These are phyloP conservation scores for Drosophila acutilabella DNA, from an alignment of 2,888 invertebrate species.

Conservation along the genomic window DNA sequence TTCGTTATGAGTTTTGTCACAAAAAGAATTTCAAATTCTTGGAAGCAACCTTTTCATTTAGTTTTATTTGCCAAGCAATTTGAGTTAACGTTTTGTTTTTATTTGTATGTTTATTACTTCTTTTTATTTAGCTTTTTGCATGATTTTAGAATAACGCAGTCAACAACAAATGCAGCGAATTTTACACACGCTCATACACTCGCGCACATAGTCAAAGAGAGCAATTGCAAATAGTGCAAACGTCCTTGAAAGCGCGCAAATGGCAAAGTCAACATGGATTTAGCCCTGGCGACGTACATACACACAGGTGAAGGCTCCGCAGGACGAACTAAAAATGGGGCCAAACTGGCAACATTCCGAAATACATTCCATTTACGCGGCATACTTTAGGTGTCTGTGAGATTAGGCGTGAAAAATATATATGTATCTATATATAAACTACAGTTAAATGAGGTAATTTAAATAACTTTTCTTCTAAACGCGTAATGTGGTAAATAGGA, in stretches of 20 bases:
- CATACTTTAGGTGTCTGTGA: neutral
- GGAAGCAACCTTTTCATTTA: constrained; percentile 34
- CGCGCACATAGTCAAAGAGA: constrained; percentile 47
- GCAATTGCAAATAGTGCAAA: constrained; percentile 73
- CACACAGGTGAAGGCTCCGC: constrained; percentile 63
- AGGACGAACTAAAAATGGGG: constrained; percentile 40
- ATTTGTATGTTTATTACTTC: constrained; percentile 15
- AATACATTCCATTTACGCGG: constrained; percentile 4
- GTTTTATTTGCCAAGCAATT: constrained; percentile 69
- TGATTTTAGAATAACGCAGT: constrained; percentile 47
- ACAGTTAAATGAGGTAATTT: no score
- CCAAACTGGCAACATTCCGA: constrained; percentile 17
- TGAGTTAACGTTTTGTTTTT: constrained; percentile 29
- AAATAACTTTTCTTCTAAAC: no score
- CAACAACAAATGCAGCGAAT: constrained; percentile 55
- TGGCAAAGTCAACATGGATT: constrained; percentile 53
- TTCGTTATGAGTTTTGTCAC: constrained; percentile 12
- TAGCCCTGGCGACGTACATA: constrained; percentile 42
- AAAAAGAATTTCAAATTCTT: constrained; percentile 50
- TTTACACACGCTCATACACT: constrained; percentile 23
- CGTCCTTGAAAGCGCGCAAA: constrained; percentile 76
- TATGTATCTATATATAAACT: no score
- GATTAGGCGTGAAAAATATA: neutral
- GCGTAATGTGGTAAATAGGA: no score
- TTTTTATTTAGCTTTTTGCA: constrained; percentile 34